Evolutionary conservation across 2,797 vertebrate genomes (phyloP), one percentile per base, ranked within the genome.

Genomic region (Coracias cyanogaster): DNA sequence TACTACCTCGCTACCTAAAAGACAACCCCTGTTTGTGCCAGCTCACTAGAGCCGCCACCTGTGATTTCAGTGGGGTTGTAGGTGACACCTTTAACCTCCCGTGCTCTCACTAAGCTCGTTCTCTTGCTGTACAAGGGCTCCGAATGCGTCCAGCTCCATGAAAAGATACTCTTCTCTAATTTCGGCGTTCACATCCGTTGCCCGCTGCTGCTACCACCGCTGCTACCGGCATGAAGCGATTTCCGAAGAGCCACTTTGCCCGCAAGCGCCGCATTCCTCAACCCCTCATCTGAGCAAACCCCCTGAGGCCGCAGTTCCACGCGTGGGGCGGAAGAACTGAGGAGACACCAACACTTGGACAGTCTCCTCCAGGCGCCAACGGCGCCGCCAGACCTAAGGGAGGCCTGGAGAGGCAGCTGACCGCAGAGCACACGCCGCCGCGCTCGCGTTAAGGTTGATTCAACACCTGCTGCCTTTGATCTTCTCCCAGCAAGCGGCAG

Each of bases 101-200:
- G 28, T 28, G 62, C 28, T 55, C 33, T 66, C 65, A 60, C 24
- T n/a, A 11, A 60, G 37, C 37, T 20, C 8, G 7, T 28, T 19
- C 26, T 62, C 45, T 51, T 24, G 35, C 25, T 41, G 26, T 9
- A 3, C 15, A 49, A 6, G 2, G 46, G 57, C 33, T 77, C 37
- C 18, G 41, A 43, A 29, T 8, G 24, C 1, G 0, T 5, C 48
- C 4, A 0, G 31, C 67, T 45, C 37, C 22, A 35, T 3, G 24
- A 51, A 62, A 77, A 91, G 70, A 29, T 1, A 22, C 39, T 85
- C 7, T 61, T 21, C 74, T 41, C 45, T 13, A 3, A 45, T 87
- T 79, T 57, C 49, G 57, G 37, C 46, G 46, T 61, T 41, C 64
- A 8, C 0, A 20, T 24, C 39, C n/a, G 28, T 58, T 31, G 46